phyloP scores from a whole-genome alignment of 2,888 invertebrate species.

The Sacculina carcini region DNA sequence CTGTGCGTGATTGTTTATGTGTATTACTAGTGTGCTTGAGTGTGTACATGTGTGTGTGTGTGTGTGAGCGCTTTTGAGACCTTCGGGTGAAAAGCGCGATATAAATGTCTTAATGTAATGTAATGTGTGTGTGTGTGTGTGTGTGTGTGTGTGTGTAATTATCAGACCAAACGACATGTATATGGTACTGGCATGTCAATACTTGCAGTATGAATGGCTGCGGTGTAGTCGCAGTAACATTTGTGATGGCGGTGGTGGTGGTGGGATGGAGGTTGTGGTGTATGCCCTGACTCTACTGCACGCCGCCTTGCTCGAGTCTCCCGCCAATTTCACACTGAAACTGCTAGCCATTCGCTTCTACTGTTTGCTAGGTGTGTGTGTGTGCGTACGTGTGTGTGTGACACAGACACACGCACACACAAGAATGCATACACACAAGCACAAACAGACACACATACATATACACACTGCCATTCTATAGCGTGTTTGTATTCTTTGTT shows the following conservation, averaged over 20 bases:
- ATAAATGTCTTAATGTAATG: too few species aligned
- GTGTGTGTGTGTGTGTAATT: background rate
- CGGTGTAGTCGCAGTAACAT: background rate
- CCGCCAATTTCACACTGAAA: slow-evolving; percentile 69
- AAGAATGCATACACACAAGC: too few species aligned
- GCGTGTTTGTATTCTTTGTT: too few species aligned
- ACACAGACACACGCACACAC: too few species aligned
- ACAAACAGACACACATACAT: too few species aligned
- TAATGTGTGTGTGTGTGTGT: too few species aligned
- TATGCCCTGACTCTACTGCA: slow-evolving; percentile 36
- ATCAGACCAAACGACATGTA: slow-evolving; percentile 39
- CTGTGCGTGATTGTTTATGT: too few species aligned
- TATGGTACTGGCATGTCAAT: slow-evolving; percentile 45
- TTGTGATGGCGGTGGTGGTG: background rate
- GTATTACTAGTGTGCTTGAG: background rate
- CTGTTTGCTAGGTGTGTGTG: slow-evolving; percentile 35
- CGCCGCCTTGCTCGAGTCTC: slow-evolving; percentile 42
- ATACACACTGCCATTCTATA: too few species aligned
- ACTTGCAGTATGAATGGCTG: slow-evolving; percentile 27
- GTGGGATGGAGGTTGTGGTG: slow-evolving; percentile 16
- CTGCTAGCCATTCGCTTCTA: slow-evolving; percentile 55
- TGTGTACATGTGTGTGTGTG: background rate
- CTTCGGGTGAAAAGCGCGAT: too few species aligned
- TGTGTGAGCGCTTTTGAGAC: too few species aligned
- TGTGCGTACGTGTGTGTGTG: background rate